A percentile compares a stretch with the other conserved stretches of the same genome.
phyloP scores from a whole-genome alignment of 2,888 invertebrate genomes.

The Eucera pruinosa region DNA sequence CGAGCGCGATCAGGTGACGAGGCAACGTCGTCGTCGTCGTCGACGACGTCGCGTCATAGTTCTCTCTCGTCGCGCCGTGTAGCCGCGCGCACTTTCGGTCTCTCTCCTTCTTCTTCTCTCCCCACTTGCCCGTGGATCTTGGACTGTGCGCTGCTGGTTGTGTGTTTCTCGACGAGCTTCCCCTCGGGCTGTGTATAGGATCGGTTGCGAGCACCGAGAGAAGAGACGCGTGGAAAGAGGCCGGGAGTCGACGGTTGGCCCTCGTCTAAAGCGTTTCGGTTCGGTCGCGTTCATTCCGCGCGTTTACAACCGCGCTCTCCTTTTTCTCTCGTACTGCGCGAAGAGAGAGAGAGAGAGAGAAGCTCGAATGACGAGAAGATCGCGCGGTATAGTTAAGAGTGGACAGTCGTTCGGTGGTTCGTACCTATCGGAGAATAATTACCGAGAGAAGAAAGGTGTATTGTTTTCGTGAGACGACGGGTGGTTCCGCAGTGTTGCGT shows the following conservation, averaged over 20 bases:
- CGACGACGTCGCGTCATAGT: constrained; percentile 34
- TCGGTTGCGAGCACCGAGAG: constrained; percentile 25
- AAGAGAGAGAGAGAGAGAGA: no score
- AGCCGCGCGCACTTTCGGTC: constrained; percentile 48
- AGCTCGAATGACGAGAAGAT: constrained; percentile 19
- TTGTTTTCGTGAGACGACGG: neutral
- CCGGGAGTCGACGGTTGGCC: constrained; percentile 62
- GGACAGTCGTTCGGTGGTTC: neutral
- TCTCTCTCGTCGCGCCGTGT: constrained; percentile 26
- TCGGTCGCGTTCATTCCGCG: neutral
- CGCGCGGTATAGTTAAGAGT: neutral
- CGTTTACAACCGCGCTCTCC: no score
- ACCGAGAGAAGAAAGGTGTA: constrained; percentile 24
- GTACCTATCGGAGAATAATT: neutral
- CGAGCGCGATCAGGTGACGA: constrained; percentile 66
- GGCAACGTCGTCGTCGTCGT: constrained; percentile 37
- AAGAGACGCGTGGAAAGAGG: constrained; percentile 28
- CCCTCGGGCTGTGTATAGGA: constrained; percentile 17
- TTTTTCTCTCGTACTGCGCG: no score
- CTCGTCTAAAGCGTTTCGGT: constrained; percentile 53
- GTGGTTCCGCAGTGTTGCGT: constrained; percentile 19
- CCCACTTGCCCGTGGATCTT: constrained; percentile 2
- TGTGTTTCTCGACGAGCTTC: constrained; percentile 14
- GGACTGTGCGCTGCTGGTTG: constrained; percentile 1
- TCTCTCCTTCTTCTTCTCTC: neutral